These are phyloP conservation scores for Hirudo medicinalis DNA, from an alignment of 1,140 invertebrate species.

Conservation along the genomic window DNA sequence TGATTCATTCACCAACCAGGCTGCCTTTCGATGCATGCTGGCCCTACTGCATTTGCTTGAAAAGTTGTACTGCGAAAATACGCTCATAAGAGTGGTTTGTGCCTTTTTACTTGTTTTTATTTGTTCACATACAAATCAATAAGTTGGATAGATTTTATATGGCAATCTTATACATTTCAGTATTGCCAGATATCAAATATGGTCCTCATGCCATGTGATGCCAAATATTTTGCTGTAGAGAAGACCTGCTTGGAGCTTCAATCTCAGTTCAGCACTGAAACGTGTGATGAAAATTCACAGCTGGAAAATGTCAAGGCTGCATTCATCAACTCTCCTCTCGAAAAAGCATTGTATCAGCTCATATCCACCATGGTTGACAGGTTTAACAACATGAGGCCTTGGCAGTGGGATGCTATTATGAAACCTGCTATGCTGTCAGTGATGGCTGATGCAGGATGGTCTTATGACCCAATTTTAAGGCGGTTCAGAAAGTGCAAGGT, in stretches of 20 bases:
- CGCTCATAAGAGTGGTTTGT: slow-evolving; percentile 9
- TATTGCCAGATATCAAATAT: slow-evolving; percentile 8
- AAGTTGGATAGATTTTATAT: background rate
- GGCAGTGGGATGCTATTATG: slow-evolving; percentile 5
- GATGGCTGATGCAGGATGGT: slow-evolving; percentile 8
- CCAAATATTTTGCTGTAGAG: slow-evolving; percentile 3
- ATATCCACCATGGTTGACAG: background rate
- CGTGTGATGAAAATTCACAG: background rate
- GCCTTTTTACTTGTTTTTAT: background rate
- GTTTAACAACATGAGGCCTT: slow-evolving; percentile 7
- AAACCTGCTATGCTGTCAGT: slow-evolving; percentile 17
- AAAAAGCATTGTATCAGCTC: background rate
- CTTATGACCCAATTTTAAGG: too few species aligned
- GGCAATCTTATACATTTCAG: background rate
- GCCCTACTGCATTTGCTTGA: slow-evolving; percentile 7
- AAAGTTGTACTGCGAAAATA: slow-evolving; percentile 13
- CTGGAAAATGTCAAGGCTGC: background rate
- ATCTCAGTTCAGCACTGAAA: background rate
- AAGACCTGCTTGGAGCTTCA: slow-evolving; percentile 8
- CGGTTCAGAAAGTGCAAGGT: slow-evolving; percentile 8
- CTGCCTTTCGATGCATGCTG: slow-evolving; percentile 6
- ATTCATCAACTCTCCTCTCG: slow-evolving; percentile 1
- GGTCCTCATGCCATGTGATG: slow-evolving; percentile 2
- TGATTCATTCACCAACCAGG: background rate
- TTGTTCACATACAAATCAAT: background rate